Evolutionary conservation across 2,113 vertebrate genomes (phyloP).

Genomic region (Halichoeres trimaculatus): DNA sequence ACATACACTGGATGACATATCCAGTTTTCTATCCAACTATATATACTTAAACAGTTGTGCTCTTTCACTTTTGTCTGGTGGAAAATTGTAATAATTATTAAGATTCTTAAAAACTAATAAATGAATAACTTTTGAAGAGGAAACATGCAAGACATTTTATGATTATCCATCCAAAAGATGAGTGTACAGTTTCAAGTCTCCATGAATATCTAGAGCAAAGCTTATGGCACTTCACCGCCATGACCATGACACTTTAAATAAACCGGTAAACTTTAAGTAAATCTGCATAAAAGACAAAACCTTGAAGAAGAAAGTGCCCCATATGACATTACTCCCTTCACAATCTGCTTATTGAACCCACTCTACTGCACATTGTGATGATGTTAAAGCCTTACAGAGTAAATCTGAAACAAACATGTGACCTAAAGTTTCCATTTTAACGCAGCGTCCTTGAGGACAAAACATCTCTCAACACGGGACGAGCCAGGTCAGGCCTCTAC

Average conservation of each 20-base stretch:
- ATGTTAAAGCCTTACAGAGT: neutral
- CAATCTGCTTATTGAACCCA: neutral
- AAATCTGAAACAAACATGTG: conserved; percentile 28
- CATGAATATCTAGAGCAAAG: neutral
- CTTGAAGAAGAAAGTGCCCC: neutral
- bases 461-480: conserved; percentile 46
- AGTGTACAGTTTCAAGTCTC: neutral
- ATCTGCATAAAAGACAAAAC: neutral
- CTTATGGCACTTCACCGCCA: neutral
- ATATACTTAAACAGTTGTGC: too few relatives aligned
- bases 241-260: too few relatives aligned
- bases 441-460: conserved; percentile 22
- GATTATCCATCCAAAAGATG: neutral
- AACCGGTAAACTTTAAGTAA: too few relatives aligned
- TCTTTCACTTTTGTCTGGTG: too few relatives aligned
- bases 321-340: neutral
- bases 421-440: conserved; percentile 54
- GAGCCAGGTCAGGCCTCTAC: conserved; percentile 42
- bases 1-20: neutral
- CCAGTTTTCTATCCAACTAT: too few relatives aligned
- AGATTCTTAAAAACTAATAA: too few relatives aligned
- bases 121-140: too few relatives aligned
- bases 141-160: too few relatives aligned
- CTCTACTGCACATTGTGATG: neutral
- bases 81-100: too few relatives aligned